Evolutionary conservation across 2,113 vertebrate species (phyloP).

Genomic region (Todiramphus saurophagus): DNA sequence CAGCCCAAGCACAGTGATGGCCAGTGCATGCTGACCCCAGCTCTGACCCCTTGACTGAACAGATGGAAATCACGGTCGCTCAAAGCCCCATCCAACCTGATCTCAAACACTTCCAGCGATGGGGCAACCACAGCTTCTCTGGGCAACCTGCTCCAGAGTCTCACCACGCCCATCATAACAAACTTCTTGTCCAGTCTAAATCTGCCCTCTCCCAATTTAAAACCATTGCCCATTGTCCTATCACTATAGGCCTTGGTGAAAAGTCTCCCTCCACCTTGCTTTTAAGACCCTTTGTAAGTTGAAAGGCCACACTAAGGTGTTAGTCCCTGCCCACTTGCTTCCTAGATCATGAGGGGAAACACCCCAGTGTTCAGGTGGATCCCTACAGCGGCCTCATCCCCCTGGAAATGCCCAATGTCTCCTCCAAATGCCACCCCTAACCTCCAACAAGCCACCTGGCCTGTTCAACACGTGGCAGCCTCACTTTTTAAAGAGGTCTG

Average conservation of each 20-base stretch:
- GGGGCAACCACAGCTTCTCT: too few relatives aligned
- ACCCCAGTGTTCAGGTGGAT: background rate
- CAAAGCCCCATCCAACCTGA: too few relatives aligned
- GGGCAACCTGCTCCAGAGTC: too few relatives aligned
- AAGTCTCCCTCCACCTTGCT: too few relatives aligned
- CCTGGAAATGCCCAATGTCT: background rate
- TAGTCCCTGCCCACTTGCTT: background rate
- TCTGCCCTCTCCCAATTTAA: too few relatives aligned
- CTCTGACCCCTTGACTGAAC: background rate
- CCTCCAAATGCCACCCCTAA: background rate
- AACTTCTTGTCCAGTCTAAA: too few relatives aligned
- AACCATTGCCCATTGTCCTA: too few relatives aligned
- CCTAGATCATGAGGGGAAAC: background rate
- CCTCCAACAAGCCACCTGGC: background rate
- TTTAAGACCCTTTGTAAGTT: too few relatives aligned
- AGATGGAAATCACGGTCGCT: too few relatives aligned
- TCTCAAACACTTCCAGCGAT: too few relatives aligned
- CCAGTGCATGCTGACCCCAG: background rate
- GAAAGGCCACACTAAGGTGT: background rate
- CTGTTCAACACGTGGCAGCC: background rate
- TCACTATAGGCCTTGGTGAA: too few relatives aligned
- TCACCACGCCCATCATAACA: too few relatives aligned
- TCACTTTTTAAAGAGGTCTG: background rate
- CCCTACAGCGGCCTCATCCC: background rate
- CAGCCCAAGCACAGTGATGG: background rate